Evolutionary conservation across 2,113 vertebrate genomes (phyloP).

Genomic region (Entelurus aequoreus): DNA sequence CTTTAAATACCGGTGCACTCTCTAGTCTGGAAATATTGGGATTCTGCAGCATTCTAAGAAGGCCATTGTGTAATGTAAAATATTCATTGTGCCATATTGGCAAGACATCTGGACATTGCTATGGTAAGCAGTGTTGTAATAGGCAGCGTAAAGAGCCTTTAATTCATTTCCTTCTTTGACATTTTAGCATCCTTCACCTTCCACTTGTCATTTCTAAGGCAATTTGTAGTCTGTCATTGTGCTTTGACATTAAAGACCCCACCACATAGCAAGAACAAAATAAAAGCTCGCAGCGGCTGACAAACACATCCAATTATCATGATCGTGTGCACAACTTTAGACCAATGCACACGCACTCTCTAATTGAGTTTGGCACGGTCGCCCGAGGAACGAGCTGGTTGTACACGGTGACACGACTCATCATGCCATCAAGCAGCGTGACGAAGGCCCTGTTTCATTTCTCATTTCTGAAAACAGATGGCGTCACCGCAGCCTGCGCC

Average conservation of each 20-base stretch:
- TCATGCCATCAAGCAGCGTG: neutral
- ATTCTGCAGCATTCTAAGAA: too few species aligned
- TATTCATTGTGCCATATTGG: too few species aligned
- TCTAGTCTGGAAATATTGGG: too few species aligned
- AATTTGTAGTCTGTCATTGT: neutral
- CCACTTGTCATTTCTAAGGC: neutral
- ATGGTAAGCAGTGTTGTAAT: neutral
- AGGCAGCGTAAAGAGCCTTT: neutral
- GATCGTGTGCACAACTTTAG: neutral
- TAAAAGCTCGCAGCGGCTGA: neutral
- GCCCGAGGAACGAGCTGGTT: slow-evolving; percentile 4
- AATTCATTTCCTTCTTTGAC: neutral
- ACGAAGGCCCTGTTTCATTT: slow-evolving; percentile 29
- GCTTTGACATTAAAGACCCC: neutral
- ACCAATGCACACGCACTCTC: neutral
- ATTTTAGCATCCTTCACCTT: neutral
- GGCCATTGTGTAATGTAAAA: too few species aligned
- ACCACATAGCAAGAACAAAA: neutral
- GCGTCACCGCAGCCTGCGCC: neutral
- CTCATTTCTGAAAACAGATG: slow-evolving; percentile 11
- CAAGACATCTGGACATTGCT: neutral
- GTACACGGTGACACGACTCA: slow-evolving; percentile 7
- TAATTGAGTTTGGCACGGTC: neutral
- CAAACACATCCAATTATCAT: slow-evolving; percentile 4
- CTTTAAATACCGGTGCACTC: too few species aligned